phyloP scores from a whole-genome alignment of 2,113 vertebrate species.

The Chionodraco myersi region DNA sequence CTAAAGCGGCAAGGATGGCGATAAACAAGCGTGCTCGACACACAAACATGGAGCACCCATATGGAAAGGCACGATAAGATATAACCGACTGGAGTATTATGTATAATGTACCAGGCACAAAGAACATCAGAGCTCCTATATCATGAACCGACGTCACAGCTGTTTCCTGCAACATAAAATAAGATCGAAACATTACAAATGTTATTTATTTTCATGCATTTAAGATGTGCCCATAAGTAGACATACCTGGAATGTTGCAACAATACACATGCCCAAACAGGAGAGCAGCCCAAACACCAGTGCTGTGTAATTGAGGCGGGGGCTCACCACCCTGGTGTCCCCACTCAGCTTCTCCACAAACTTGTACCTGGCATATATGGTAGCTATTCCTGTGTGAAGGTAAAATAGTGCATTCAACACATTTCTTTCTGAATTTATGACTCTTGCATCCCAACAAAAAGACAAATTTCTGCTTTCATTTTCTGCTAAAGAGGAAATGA shows the following conservation, averaged over 20 bases:
- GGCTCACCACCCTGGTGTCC: slow-evolving; percentile 41
- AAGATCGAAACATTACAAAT: not conserved
- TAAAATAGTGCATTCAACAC: not conserved
- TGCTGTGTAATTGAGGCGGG: slow-evolving; percentile 81
- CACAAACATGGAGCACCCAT: slow-evolving; percentile 76
- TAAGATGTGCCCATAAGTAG: not conserved
- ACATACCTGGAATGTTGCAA: slow-evolving; percentile 95
- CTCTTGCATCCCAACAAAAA: not conserved
- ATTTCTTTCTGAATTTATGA: not conserved
- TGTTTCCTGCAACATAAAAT: slow-evolving; percentile 85
- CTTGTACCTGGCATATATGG: slow-evolving; percentile 91
- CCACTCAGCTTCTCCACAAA: slow-evolving; percentile 88
- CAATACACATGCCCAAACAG: slow-evolving; percentile 91
- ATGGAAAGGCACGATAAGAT: slow-evolving; percentile 83
- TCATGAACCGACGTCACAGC: slow-evolving; percentile 85
- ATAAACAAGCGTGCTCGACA: slow-evolving; percentile 81
- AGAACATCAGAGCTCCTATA: slow-evolving; percentile 88
- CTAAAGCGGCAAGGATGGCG: slow-evolving; percentile 80
- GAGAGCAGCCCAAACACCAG: slow-evolving; percentile 85
- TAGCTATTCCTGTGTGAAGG: slow-evolving; percentile 84
- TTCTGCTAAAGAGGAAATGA: slow-evolving; percentile 71
- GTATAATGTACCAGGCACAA: slow-evolving; percentile 86
- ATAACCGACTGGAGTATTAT: slow-evolving; percentile 86
- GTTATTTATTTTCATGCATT: not conserved
- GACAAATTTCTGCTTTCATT: slow-evolving; percentile 55